Evolutionary conservation across 2,888 invertebrate genomes (phyloP), one percentile per base, ranked within the genome.

Genomic region (Saturnia pavonia): DNA sequence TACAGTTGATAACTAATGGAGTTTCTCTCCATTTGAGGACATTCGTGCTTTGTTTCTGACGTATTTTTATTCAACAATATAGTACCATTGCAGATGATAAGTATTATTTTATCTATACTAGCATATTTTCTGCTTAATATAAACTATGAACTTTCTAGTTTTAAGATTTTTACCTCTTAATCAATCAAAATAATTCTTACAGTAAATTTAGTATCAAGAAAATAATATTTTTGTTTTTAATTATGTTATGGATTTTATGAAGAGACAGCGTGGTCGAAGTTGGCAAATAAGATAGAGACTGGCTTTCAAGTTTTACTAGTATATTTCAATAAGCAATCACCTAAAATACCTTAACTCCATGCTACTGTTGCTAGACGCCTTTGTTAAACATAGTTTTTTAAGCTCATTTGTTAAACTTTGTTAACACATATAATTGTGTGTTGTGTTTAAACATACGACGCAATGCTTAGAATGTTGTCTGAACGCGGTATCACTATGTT

Each of bases 1-100:
- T 79, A 76, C 71, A 69, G 82, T 81, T 82, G 81, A 79, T 72
- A 69, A 71, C 57, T 79, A 80, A 80, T 78, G 68, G 75, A 77
- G 69, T 78, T 78, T 79, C 74, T 75, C 73, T 76, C 75, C 72
- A 74, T 70, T 74, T 67, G 72, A 66, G 67, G 65, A 42, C 66
- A 67, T 74, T 51, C 63, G 27, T 25, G 43, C 40, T 40, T 34
- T 60, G 54, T 69, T 66, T 67, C 63, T 65, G 19, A 25, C 66
- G 14, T 63, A 19, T 71, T 71, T 69, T 66, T 68, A 66, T 71
- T 69, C 70, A 73, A 71, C 71, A 48, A 51, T 66, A 69, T 51
- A 34, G 65, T 40, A 51, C 48, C 45, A 48, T 65, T 69, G 63
- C 65, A 65, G 34, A 60, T 25, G 3, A 60, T 25, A 7, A 27